Conservation (phyloP, 2,113 vertebrate genomes). For the Mirounga angustirostris region DNA sequence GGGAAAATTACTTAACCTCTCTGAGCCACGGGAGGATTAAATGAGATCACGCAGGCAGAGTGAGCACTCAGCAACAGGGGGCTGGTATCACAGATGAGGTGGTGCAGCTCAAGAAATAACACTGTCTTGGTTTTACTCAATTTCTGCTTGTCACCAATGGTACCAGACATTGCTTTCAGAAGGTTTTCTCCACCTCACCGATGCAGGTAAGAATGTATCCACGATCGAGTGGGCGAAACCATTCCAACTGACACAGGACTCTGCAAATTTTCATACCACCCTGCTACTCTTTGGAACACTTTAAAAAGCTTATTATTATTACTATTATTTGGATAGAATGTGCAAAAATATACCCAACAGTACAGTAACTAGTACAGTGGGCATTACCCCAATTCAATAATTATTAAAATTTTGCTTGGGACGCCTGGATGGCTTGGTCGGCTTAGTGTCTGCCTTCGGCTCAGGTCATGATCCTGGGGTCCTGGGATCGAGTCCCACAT, state of each 20-base stretch:
- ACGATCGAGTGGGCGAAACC: fast-evolving
- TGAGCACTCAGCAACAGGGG: fast-evolving
- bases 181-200: background rate
- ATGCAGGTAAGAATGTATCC: background rate
- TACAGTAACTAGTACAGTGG: background rate
- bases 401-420: too few relatives aligned
- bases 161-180: fast-evolving
- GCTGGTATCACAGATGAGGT: background rate
- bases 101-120: background rate
- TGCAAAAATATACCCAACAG: background rate
- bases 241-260: background rate
- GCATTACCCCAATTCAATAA: background rate
- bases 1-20: constrained; percentile 26
- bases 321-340: background rate
- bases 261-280: background rate
- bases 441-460: too few relatives aligned
- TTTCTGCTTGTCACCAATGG: background rate
- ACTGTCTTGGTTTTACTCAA: fast-evolving
- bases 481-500: too few relatives aligned
- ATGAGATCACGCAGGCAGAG: background rate
- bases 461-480: too few relatives aligned
- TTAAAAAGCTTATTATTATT: background rate
- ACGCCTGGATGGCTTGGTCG: too few relatives aligned
- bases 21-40: background rate
- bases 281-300: background rate